Evolutionary conservation across 1,140 invertebrate species (phyloP).

Genomic region (Dreissena rostriformis): DNA sequence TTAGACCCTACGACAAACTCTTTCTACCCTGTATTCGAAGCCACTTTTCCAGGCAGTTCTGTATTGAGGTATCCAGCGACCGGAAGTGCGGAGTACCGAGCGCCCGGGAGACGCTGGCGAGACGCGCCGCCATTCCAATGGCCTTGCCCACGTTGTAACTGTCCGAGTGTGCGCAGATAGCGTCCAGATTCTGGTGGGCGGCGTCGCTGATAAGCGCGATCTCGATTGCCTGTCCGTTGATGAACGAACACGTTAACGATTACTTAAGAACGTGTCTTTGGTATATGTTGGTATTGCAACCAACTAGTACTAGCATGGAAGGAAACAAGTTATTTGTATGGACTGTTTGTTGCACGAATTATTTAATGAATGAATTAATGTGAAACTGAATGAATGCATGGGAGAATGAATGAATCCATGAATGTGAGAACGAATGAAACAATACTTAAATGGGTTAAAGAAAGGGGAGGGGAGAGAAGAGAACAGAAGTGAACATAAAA

Average conservation of each 20-base stretch:
- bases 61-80: conserved; percentile 62
- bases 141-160: conserved; percentile 74
- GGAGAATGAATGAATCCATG: no score
- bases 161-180: conserved; percentile 67
- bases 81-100: conserved; percentile 71
- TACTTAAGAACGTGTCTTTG: background rate
- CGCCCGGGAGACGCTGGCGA: conserved; percentile 73
- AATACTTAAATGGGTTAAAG: no score
- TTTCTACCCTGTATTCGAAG: conserved; percentile 68
- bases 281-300: no score
- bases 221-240: conserved; percentile 65
- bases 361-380: no score
- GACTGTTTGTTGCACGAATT: no score
- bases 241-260: background rate
- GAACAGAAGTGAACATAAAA: no score
- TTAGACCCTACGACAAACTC: no score
- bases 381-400: no score
- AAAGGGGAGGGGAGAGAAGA: no score
- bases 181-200: conserved; percentile 56
- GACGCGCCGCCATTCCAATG: conserved; percentile 67
- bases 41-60: conserved; percentile 72
- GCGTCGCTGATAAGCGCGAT: conserved; percentile 69
- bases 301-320: no score
- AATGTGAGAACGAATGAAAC: no score
- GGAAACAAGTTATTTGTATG: no score